A percentile compares a stretch with the other conserved stretches of the same genome.
These are phyloP conservation scores for Rhinopomastus cyanomelas DNA, from an alignment of 2,113 vertebrate species.

Conservation along the genomic window DNA sequence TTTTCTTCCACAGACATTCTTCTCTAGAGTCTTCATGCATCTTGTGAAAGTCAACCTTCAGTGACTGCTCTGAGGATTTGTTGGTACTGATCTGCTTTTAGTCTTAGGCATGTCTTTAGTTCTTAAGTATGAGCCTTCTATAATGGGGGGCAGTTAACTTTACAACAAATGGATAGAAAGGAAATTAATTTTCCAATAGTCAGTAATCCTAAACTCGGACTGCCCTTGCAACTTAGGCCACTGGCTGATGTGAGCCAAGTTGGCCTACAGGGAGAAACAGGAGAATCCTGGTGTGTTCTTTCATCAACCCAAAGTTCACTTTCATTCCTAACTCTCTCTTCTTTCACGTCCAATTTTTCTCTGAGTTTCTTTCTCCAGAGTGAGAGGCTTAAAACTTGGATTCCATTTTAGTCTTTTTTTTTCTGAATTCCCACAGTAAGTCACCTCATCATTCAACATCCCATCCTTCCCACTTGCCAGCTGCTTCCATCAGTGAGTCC, in stretches of 20 bases:
- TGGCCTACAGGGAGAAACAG: neutral
- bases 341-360: neutral
- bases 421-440: neutral
- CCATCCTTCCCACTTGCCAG: conserved; percentile 39
- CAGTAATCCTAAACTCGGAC: neutral
- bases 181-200: neutral
- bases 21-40: neutral
- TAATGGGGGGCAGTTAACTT: neutral
- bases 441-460: conserved; percentile 5
- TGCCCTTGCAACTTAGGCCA: neutral
- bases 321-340: neutral
- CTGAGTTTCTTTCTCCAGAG: neutral
- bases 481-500: conserved; percentile 33
- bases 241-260: neutral
- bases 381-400: neutral
- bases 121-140: neutral
- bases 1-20: conserved; percentile 13
- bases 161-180: neutral
- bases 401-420: neutral
- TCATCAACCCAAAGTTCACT: neutral
- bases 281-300: neutral
- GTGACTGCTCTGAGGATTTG: neutral
- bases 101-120: neutral
- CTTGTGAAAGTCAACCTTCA: neutral
- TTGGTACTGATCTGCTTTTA: neutral